Conservation (phyloP, 2,113 vertebrate species). For the Dendropsophus ebraccatus region DNA sequence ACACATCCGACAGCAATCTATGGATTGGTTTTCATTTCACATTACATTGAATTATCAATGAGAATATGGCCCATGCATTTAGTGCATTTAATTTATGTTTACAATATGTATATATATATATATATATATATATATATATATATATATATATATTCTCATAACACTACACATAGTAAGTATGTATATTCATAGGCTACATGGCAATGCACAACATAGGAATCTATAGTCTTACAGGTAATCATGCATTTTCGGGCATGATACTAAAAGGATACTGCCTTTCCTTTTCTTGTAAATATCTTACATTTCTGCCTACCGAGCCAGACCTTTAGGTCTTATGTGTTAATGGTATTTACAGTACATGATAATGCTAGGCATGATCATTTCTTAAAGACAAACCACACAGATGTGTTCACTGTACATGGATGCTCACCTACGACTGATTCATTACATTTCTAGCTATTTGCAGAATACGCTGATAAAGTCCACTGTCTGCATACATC, state of each 20-base stretch:
- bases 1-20: background rate
- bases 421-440: background rate
- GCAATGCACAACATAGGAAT: background rate
- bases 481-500: background rate
- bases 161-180: too few relatives aligned
- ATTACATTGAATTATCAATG: background rate
- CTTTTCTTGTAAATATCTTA: constrained; percentile 24
- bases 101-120: background rate
- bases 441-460: background rate
- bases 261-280: background rate
- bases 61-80: background rate
- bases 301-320: background rate
- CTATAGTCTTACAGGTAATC: background rate
- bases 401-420: background rate
- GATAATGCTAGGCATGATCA: constrained; percentile 21
- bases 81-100: background rate
- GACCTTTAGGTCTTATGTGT: constrained; percentile 15
- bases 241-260: background rate
- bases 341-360: constrained; percentile 52
- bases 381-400: constrained; percentile 18
- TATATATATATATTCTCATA: background rate
- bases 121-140: background rate
- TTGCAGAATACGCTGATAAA: background rate
- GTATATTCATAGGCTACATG: background rate
- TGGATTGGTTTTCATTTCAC: background rate